phyloP scores from a whole-genome alignment of 2,888 invertebrate species.

The Epinotia demarniana region DNA sequence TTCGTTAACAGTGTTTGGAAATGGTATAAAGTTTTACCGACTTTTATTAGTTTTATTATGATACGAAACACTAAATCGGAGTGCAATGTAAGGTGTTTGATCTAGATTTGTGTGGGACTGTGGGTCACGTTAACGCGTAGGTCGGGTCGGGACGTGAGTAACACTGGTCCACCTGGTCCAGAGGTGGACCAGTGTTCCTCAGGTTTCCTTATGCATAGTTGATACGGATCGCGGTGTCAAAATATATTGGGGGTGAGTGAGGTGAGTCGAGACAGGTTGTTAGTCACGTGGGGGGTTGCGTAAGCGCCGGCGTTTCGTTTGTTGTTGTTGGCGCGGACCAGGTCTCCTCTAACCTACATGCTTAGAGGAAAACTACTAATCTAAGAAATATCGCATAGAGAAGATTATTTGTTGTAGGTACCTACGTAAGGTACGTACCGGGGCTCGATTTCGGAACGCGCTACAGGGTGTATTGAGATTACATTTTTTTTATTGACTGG shows the following conservation, averaged over 20 bases:
- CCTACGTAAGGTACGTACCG: not conserved
- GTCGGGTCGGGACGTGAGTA: not conserved
- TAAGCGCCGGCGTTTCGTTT: not conserved
- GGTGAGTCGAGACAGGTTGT: not conserved
- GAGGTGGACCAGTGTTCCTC: not conserved
- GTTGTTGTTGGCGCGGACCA: conserved; percentile 2
- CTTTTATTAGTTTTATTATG: conserved; percentile 4
- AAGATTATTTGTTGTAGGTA: not conserved
- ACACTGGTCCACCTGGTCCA: too few relatives aligned
- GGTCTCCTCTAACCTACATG: conserved; percentile 16
- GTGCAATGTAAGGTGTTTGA: not conserved
- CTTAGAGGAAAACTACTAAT: conserved; percentile 1
- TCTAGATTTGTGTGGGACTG: not conserved
- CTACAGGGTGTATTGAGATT: not conserved
- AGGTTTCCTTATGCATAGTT: not conserved
- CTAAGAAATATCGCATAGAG: not conserved
- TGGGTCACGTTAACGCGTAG: conserved; percentile 18
- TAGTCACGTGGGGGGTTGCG: conserved; percentile 3
- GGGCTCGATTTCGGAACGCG: not conserved
- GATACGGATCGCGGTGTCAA: not conserved
- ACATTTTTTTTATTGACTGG: not conserved
- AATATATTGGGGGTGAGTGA: not conserved
- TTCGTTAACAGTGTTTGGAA: conserved; percentile 14
- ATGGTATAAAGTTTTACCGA: not conserved
- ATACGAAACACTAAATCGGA: not conserved